Evolutionary conservation across 2,797 vertebrate genomes (phyloP), one percentile per base, ranked within the genome.

Genomic region (Mareca penelope): DNA sequence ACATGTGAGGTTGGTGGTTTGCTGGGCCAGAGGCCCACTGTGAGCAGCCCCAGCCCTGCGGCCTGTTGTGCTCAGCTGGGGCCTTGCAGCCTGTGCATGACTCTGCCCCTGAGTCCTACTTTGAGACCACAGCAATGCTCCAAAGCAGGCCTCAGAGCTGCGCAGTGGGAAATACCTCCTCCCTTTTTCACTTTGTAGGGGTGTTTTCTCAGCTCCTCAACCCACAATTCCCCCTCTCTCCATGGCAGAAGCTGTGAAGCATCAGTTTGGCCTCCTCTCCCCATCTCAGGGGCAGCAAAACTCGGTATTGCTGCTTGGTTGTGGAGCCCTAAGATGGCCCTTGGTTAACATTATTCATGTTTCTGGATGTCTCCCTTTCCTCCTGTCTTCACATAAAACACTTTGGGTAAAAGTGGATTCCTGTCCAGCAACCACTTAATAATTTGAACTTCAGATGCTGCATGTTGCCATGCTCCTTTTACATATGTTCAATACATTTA

Each of bases 401-500:
- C 63, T 4, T 10, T 3, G n/a, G 19, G 42, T 80, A 87, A 55
- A 87, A 95, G 33, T 40, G 31, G 85, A 89, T 89, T 89, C 78
- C 64, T 16, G 9, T 73, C 75, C 8, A 77, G 71, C 75, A 90
- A 56, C 60, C 56, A 9, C 75, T 91, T 85, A 55, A 52, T 88
- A 89, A 87, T 42, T 85, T 82, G 69, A 78, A 89, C 60, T 89
- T 90, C 79, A 71, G 71, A 80, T 82, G 44, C 64, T 71, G 33
- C 48, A 1, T 60, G 3, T 84, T 89, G 93, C 73, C 77, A 59
- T 1, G 0, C 28, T 92, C 31, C 55, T 85, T 81, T 88, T 15
- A 65, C 79, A 85, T 81, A 42, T 68, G 90, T 75, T 87, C 65
- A 7, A 65, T 83, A 40, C 53, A 89, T 95, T 93, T 90, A 90